Conservation (phyloP, 2,113 vertebrate genomes). For the Ploceus nigricollis region DNA sequence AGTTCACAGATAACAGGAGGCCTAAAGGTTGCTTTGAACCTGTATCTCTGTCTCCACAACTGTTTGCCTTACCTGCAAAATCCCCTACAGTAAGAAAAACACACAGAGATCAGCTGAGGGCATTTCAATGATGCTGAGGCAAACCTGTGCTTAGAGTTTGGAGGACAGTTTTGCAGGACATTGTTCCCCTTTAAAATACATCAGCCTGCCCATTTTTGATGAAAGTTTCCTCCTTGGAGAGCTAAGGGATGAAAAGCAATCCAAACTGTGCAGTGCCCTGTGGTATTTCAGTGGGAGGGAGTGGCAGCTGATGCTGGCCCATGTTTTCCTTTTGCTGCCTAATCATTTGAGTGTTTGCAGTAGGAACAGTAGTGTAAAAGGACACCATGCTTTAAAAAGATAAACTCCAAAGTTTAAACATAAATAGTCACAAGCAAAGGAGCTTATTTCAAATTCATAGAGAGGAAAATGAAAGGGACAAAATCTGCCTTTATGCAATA, state of each 20-base stretch:
- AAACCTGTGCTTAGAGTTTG: background rate
- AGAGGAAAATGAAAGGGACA: background rate
- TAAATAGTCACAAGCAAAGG: conserved; percentile 9
- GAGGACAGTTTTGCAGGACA: background rate
- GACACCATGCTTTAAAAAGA: background rate
- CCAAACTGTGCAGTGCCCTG: background rate
- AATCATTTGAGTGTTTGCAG: background rate
- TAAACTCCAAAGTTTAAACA: background rate
- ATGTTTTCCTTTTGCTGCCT: background rate
- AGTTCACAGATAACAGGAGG: background rate
- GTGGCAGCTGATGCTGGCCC: background rate
- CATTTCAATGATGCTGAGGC: background rate
- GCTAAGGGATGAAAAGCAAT: background rate
- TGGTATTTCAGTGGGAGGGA: background rate
- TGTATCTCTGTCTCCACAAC: background rate
- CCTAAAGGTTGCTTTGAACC: background rate
- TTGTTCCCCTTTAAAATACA: background rate
- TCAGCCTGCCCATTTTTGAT: background rate
- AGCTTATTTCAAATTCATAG: conserved; percentile 5
- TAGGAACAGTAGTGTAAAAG: background rate
- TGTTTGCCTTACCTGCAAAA: background rate
- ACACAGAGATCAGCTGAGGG: background rate
- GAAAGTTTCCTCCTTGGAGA: background rate
- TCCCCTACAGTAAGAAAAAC: background rate
- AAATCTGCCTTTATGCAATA: background rate